phyloP scores from a whole-genome alignment of 2,113 vertebrate genomes.

The Cottus gobio region DNA sequence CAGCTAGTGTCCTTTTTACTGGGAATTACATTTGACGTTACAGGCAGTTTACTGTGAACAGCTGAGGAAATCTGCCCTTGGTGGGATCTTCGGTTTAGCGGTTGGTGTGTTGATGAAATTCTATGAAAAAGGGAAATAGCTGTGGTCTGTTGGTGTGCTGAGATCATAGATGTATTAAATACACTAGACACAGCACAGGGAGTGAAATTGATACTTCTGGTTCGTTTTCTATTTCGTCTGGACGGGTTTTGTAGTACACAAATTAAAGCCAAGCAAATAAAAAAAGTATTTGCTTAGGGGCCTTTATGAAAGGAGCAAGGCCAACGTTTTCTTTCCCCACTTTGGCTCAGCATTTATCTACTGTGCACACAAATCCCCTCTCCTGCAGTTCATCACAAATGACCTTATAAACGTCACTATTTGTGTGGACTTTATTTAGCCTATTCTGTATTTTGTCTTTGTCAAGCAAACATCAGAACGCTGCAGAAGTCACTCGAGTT shows the following conservation, averaged over 20 bases:
- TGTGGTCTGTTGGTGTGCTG: neutral
- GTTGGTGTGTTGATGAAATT: neutral
- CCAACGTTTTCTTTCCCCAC: too few relatives aligned
- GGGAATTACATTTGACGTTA: neutral
- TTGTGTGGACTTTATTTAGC: neutral
- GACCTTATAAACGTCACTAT: neutral
- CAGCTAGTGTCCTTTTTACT: neutral
- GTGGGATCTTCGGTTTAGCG: neutral
- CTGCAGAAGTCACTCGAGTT: neutral
- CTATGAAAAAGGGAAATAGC: neutral
- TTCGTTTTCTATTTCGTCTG: neutral
- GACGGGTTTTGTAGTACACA: neutral
- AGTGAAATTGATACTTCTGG: neutral
- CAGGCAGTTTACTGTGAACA: neutral
- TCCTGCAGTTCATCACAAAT: neutral
- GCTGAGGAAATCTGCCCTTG: neutral
- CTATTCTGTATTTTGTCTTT: neutral
- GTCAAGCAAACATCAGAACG: neutral
- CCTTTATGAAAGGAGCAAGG: neutral
- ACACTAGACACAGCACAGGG: neutral
- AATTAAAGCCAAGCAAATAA: neutral
- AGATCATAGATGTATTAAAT: neutral
- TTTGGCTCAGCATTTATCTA: neutral
- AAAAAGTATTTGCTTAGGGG: neutral
- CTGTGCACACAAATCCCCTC: neutral